Base-by-base conservation (phyloP, 2,888 invertebrate species). In the Tryphoninae sp. region DNA sequence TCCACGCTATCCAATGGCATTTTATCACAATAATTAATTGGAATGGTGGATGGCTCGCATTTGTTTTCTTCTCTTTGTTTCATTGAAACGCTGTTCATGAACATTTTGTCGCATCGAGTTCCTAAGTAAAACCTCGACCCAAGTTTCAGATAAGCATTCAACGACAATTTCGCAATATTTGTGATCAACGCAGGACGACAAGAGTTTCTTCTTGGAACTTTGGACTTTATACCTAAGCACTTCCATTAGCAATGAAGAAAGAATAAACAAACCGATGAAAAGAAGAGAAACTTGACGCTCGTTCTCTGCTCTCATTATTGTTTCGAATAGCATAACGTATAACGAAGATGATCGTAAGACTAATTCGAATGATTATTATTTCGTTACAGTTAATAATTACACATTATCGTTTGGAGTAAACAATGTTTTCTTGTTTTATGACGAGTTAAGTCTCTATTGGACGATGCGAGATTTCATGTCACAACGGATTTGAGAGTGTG, bases 21-120 rank as follows among this genome's bases (percentile, higher is more conserved):
- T 76, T 76, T 76, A 59, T 76, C 59, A 76, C 75, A 76, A 76
- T 22, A 49, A 61, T 33, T 55, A 53, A 69, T 61, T 69, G 76
- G 76, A 76, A 76, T 76, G 76, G 68, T 61, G 53, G 40, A 62
- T 69, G 68, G 68, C 19, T 16, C 2, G 19, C 45, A 13, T 33
- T 11, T 19, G 33, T 73, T 19, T 13, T 33, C 53, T 62, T 64
- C 22, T 16, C 49, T 51, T 58, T 58, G 23, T 23, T 58, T 58
- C 16, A 19, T 7, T 19, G 3, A 53, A 16, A 53, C 13, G 16
- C 49, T 49, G 6, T 13, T 42, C 13, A 22, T 33, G 40, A 45
- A 22, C 8, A 59, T 67, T 76, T 67, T n/a, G 0, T 76, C 58
- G 19, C 9, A 59, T 51, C n/a, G 40, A 67, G 73, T 23, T 23